Percentiles rank a stretch among this genome's conserved stretches.
Conservation (phyloP, 2,797 vertebrate species). For the Oceanodroma leucorhoa region DNA sequence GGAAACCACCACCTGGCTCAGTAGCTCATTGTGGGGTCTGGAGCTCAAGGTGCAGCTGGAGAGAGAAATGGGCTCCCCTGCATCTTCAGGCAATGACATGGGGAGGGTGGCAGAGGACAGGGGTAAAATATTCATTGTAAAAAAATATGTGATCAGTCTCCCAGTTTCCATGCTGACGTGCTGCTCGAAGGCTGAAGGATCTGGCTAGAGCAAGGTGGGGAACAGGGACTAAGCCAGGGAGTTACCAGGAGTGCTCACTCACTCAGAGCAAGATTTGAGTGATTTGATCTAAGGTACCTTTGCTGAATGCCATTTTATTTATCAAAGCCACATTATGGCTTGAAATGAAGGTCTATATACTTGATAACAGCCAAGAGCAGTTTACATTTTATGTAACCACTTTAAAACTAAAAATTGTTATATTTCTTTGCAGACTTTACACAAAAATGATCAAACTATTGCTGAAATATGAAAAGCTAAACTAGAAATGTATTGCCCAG, state of each 20-base stretch:
- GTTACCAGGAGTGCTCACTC: accelerated
- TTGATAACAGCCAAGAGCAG: background rate
- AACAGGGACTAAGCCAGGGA: background rate
- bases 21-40: background rate
- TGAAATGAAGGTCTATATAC: background rate
- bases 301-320: background rate
- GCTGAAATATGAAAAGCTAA: background rate
- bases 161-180: background rate
- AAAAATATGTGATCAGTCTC: background rate
- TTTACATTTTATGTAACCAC: background rate
- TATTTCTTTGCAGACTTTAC: background rate
- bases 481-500: background rate
- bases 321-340: background rate
- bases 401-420: background rate
- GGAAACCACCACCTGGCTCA: background rate
- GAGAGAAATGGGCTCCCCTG: background rate
- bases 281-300: background rate
- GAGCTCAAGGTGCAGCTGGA: background rate
- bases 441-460: background rate
- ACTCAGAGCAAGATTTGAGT: background rate
- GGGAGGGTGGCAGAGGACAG: background rate
- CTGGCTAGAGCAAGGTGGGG: background rate
- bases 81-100: background rate
- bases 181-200: background rate
- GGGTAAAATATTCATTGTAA: background rate